These are phyloP conservation scores for Clarias pachynema DNA, from an alignment of 2,797 vertebrate species.

Conservation along the genomic window DNA sequence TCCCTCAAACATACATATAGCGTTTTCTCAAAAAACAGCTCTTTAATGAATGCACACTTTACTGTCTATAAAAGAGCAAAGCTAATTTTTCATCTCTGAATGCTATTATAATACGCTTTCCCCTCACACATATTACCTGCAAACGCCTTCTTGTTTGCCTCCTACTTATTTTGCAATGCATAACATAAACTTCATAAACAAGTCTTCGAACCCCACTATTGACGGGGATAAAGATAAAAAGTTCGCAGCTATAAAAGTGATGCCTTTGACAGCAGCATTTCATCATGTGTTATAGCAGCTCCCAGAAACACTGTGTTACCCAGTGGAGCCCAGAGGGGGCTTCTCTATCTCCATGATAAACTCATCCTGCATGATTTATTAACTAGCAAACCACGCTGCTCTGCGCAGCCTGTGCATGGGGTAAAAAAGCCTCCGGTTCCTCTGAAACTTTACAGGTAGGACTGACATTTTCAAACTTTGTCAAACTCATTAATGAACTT, in stretches of 20 bases:
- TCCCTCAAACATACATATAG: neutral
- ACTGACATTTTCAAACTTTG: slow-evolving; percentile 56
- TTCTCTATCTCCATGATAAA: slow-evolving; percentile 83
- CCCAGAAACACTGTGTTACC: slow-evolving; percentile 77
- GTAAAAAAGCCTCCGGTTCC: slow-evolving; percentile 55
- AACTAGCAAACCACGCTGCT: slow-evolving; percentile 78
- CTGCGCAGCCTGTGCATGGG: slow-evolving; percentile 58
- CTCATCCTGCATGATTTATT: slow-evolving; percentile 87
- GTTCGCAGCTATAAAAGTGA: slow-evolving; percentile 77
- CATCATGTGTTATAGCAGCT: slow-evolving; percentile 79
- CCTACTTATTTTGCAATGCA: slow-evolving; percentile 66
- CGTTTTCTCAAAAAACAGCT: slow-evolving; percentile 63
- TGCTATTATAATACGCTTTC: slow-evolving; percentile 3
- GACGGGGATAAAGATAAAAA: slow-evolving; percentile 74
- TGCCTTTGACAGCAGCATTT: slow-evolving; percentile 80
- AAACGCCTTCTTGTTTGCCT: slow-evolving; percentile 59
- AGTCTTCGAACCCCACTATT: slow-evolving; percentile 71
- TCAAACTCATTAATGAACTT: slow-evolving; percentile 48
- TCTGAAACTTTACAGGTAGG: slow-evolving; percentile 57
- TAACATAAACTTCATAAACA: slow-evolving; percentile 67
- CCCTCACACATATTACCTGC: slow-evolving; percentile 13
- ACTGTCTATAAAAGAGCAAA: slow-evolving; percentile 10
- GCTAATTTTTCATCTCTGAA: slow-evolving; percentile 60
- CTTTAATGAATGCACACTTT: slow-evolving; percentile 41
- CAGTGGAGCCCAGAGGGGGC: slow-evolving; percentile 77